These are phyloP conservation scores for Forbesichthys papilliferus DNA, from an alignment of 2,113 vertebrate genomes.

Conservation along the genomic window DNA sequence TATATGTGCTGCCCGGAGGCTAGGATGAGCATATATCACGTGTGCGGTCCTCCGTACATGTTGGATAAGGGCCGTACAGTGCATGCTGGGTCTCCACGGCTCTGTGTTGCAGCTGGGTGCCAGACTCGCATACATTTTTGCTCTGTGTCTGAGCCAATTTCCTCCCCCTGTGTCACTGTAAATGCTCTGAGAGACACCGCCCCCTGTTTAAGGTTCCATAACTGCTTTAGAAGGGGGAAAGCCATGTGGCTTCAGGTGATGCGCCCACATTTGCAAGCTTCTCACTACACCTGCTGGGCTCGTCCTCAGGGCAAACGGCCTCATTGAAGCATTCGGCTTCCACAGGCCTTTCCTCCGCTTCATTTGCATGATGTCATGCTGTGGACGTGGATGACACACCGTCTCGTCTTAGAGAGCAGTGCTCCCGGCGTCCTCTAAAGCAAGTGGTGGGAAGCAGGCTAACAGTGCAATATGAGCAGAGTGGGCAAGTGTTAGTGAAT, in stretches of 20 bases:
- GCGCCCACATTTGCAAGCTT: conserved; percentile 51
- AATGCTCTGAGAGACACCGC: conserved; percentile 62
- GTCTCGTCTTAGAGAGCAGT: background rate
- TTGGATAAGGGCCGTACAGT: conserved; percentile 7
- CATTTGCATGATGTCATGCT: background rate
- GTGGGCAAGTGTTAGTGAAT: conserved; percentile 42
- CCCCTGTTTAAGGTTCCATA: conserved; percentile 60
- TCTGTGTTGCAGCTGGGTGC: conserved; percentile 63
- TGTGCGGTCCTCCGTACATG: conserved; percentile 11
- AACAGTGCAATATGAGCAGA: conserved; percentile 31
- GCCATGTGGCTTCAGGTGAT: conserved; percentile 57
- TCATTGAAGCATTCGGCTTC: background rate
- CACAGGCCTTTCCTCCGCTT: background rate
- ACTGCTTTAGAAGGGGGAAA: conserved; percentile 45
- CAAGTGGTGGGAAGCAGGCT: conserved; percentile 22
- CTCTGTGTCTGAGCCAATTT: conserved; percentile 69
- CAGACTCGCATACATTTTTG: conserved; percentile 68
- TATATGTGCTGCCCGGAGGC: background rate
- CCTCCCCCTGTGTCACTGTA: conserved; percentile 65
- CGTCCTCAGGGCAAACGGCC: conserved; percentile 6
- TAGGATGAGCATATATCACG: background rate
- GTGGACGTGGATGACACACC: background rate
- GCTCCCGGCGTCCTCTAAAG: conserved; percentile 10
- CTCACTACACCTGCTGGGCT: conserved; percentile 73
- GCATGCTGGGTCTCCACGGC: conserved; percentile 25